Evolutionary conservation across 1,140 invertebrate species (phyloP).

Genomic region (Drosophila subpulchrella): DNA sequence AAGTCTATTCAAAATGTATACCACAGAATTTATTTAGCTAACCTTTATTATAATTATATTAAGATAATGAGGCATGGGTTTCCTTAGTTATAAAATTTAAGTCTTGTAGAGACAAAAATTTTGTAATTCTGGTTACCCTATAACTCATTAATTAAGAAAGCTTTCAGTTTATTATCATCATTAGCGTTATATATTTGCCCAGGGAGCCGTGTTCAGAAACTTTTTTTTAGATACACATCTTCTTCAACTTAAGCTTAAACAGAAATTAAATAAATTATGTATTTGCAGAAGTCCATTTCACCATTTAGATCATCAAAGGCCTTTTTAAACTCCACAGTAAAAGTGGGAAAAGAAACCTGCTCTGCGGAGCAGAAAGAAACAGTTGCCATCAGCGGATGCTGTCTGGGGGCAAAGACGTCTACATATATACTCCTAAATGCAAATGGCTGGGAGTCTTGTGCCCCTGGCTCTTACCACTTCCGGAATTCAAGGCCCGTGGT

Average conservation of each 20-base stretch:
- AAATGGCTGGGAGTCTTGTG: conserved; percentile 47
- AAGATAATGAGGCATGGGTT: no score
- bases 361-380: conserved; percentile 39
- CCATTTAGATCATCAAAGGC: neutral
- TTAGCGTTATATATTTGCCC: no score
- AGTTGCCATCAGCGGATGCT: conserved; percentile 46
- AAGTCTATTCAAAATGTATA: no score
- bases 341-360: conserved; percentile 10
- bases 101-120: no score
- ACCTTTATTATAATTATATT: no score
- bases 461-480: conserved; percentile 68
- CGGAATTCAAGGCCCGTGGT: conserved; percentile 54
- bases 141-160: neutral
- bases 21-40: no score
- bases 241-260: no score
- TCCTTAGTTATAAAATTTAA: no score
- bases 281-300: neutral
- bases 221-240: neutral
- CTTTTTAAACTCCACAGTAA: conserved; percentile 11
- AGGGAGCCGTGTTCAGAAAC: neutral
- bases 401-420: conserved; percentile 24
- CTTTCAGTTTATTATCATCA: neutral
- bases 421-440: conserved; percentile 50
- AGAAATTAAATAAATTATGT: neutral
- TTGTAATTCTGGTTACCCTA: no score